Evolutionary conservation across 2,888 invertebrate genomes (phyloP).

Genomic region (Cryptus armator): DNA sequence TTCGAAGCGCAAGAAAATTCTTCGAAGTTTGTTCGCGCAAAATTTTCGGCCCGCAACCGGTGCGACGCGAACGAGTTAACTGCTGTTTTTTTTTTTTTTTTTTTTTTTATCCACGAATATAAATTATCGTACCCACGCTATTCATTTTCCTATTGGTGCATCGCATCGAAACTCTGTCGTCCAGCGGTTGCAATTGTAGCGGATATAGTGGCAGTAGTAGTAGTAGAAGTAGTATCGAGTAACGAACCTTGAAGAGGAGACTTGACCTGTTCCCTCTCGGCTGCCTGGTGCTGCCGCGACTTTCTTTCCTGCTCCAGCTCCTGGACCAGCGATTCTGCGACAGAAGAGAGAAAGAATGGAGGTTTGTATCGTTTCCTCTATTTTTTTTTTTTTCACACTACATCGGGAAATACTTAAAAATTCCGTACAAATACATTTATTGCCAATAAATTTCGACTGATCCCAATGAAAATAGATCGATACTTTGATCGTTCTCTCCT

Average conservation of each 20-base stretch:
- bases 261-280: constrained; percentile 93
- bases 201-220: constrained; percentile 26
- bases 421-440: not conserved
- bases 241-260: constrained; percentile 91
- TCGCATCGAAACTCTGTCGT: constrained; percentile 24
- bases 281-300: constrained; percentile 91
- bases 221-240: constrained; percentile 39
- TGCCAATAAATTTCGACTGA: not conserved
- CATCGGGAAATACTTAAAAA: not conserved
- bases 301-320: constrained; percentile 96
- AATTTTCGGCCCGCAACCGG: not conserved
- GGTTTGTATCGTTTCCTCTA: constrained; percentile 56
- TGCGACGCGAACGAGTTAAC: not conserved
- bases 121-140: constrained; percentile 32
- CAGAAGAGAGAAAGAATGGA: constrained; percentile 80
- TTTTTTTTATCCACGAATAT: constrained; percentile 30
- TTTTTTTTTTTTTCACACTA: not conserved
- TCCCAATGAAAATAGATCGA: constrained; percentile 40
- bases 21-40: constrained; percentile 20
- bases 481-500: constrained; percentile 55
- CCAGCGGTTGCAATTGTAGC: constrained; percentile 18
- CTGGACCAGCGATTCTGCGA: constrained; percentile 92
- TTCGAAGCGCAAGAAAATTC: constrained; percentile 72
- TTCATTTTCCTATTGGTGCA: constrained; percentile 41
- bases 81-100: too few species aligned